Conservation (phyloP, 2,888 invertebrate species). For the Beris chalybata region DNA sequence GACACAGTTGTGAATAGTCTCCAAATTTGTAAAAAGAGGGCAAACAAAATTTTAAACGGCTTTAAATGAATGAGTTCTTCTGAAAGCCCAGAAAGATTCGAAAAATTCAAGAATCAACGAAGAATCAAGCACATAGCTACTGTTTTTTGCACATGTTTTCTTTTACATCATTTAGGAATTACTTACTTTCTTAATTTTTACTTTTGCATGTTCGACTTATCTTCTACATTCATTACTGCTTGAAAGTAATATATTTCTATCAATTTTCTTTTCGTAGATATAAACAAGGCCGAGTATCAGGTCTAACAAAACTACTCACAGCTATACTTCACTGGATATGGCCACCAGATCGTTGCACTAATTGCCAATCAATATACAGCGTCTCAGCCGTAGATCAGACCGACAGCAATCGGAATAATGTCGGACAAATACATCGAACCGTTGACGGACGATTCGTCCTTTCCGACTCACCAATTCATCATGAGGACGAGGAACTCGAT, state of each 20-base stretch:
- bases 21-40: no score
- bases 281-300: conserved; percentile 94
- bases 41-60: no score
- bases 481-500: conserved; percentile 44
- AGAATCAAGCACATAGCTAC: no score
- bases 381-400: conserved; percentile 51
- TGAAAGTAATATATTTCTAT: background rate
- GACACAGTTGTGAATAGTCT: no score
- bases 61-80: no score
- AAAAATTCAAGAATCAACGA: no score
- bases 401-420: conserved; percentile 56
- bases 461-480: conserved; percentile 47
- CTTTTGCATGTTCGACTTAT: no score
- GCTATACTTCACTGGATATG: conserved; percentile 75
- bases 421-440: conserved; percentile 71
- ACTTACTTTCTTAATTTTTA: no score
- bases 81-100: no score
- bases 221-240: no score
- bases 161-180: no score
- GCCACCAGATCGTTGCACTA: conserved; percentile 71
- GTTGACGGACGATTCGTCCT: conserved; percentile 76
- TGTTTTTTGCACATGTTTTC: no score
- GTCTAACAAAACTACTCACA: conserved; percentile 72
- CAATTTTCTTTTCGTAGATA: conserved; percentile 62
- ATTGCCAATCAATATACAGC: conserved; percentile 58